These are phyloP conservation scores for Tragelaphus imberbis DNA, from an alignment of 2,113 vertebrate genomes.

Conservation along the genomic window DNA sequence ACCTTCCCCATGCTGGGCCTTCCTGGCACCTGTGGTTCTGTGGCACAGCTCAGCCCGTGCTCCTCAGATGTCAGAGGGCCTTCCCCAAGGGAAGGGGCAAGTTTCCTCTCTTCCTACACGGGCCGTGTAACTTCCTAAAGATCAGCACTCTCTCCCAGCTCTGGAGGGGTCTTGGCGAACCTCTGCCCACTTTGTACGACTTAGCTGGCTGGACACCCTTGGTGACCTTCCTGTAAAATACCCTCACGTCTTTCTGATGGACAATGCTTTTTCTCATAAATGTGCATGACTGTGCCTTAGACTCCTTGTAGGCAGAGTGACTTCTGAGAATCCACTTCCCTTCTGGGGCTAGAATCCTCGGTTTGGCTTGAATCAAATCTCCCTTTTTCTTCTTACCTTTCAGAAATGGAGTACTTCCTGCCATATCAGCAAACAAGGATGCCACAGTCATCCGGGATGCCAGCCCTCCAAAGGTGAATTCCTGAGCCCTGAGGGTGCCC, in stretches of 20 bases:
- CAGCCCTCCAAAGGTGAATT: no score
- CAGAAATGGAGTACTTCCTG: background rate
- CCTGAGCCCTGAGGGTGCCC: no score
- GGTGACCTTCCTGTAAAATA: background rate
- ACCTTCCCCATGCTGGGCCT: background rate
- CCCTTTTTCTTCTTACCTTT: background rate
- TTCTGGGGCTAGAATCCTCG: background rate
- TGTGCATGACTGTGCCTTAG: background rate
- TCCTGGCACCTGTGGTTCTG: background rate
- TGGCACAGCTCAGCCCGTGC: background rate
- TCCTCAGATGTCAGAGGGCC: accelerated
- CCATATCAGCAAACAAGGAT: background rate
- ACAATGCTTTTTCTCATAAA: accelerated
- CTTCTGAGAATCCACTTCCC: background rate
- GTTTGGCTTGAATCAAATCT: background rate
- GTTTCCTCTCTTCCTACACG: background rate
- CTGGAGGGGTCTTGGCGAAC: background rate
- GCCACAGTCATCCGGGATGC: background rate
- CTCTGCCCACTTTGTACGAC: background rate
- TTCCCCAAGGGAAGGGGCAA: background rate
- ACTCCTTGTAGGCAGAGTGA: background rate
- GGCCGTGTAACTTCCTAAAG: accelerated
- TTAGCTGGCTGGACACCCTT: background rate
- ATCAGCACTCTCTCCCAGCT: background rate
- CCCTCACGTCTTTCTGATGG: background rate